Conservation (phyloP, 2,888 invertebrate species). For the Lamproptera curius region DNA sequence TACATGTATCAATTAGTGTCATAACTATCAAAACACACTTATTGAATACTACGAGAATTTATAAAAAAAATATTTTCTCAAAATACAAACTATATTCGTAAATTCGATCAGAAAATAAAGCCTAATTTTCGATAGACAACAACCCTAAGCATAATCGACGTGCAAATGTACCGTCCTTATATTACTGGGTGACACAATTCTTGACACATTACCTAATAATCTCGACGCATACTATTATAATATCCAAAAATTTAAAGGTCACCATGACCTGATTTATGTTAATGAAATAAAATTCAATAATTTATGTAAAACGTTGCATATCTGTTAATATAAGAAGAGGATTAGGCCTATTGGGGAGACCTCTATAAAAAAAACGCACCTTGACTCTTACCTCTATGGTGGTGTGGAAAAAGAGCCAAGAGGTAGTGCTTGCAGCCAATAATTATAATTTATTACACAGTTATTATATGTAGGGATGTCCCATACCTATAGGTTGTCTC, state of each 20-base stretch:
- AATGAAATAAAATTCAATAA: too few species aligned
- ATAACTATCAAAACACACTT: too few species aligned
- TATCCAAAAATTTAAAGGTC: slow-evolving; percentile 44
- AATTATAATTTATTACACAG: too few species aligned
- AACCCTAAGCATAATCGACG: slow-evolving; percentile 37
- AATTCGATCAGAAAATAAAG: too few species aligned
- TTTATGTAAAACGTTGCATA: too few species aligned
- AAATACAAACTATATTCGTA: too few species aligned
- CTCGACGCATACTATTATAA: slow-evolving; percentile 41
- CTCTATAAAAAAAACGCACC: slow-evolving; percentile 75
- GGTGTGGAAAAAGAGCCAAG: slow-evolving; percentile 69
- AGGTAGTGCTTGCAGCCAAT: too few species aligned
- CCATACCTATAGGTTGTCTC: too few species aligned
- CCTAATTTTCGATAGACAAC: not conserved
- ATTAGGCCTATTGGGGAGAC: slow-evolving; percentile 74
- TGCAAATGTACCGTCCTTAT: slow-evolving; percentile 67
- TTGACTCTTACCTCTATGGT: slow-evolving; percentile 69
- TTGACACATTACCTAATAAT: slow-evolving; percentile 66
- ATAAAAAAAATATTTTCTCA: not conserved
- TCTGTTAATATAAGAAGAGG: slow-evolving; percentile 51
- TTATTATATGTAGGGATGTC: too few species aligned
- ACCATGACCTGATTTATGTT: too few species aligned
- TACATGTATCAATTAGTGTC: too few species aligned
- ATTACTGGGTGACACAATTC: slow-evolving; percentile 71
- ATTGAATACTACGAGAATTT: too few species aligned